Evolutionary conservation across 2,113 vertebrate genomes (phyloP), one percentile per base, ranked within the genome.

Genomic region (Embiotoca jacksoni): DNA sequence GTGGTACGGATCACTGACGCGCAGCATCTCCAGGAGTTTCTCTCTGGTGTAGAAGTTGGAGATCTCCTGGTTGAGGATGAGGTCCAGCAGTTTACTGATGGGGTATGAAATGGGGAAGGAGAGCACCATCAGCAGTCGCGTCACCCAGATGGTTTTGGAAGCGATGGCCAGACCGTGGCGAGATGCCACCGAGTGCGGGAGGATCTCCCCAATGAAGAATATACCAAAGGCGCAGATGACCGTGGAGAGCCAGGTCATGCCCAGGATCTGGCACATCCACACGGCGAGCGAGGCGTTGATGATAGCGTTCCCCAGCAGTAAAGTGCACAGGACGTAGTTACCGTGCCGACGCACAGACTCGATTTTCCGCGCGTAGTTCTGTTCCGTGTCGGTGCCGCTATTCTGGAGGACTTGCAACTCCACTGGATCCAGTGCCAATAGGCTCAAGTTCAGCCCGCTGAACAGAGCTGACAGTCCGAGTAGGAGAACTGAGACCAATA

Each of bases 81-180:
- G 96, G 90, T 98, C 98, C 78, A 99, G 92, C 57, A 98, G 88
- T 37, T 97, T 98, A 94, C 97, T 96, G 83, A 98, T 95, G n/a
- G 98, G 98, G 89, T 97, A 99, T 55, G 97, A 97, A 64, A 98
- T 89, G 0, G 97, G 98, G 84, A 98, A 99, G 85, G 97, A 94
- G 63, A 96, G 92, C 46, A 97, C 94, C 98, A 99, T 97, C 62
- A 99, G 93, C 44, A 98, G 94, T 57, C 96, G 95, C 6, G 97
- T 98, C 85, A 99, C 94, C 93, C 96, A 97, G 71, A 98, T 95
- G 47, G 96, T 98, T 82, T 94, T 97, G 61, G 98, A 97, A 2
- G 97, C 97, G 66, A 99, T 96, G 83, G 97, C 97, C 74, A 99
- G 92, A 46, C 97, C 97, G 82, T 99, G 97, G 4, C 97, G 95